These are phyloP conservation scores for Hypotaenidia philippensis DNA, from an alignment of 2,797 vertebrate species.

Conservation along the genomic window DNA sequence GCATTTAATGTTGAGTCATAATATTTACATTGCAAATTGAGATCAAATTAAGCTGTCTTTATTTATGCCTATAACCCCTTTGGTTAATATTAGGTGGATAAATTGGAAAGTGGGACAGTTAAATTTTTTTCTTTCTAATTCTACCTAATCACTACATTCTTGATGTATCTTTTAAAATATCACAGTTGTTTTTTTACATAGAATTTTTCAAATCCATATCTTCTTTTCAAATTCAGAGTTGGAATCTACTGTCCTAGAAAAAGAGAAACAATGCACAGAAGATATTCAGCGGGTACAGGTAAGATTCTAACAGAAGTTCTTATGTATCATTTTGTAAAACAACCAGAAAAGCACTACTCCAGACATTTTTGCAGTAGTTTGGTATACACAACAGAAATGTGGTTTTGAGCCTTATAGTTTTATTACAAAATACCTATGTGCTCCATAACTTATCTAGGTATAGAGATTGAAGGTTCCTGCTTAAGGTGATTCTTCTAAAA, in stretches of 20 bases:
- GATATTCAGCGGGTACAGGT: slow-evolving; percentile 82
- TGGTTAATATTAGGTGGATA: not conserved
- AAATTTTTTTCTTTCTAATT: not conserved
- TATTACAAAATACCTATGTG: not conserved
- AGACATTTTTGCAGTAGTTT: not conserved
- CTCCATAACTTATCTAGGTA: not conserved
- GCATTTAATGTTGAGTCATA: not conserved
- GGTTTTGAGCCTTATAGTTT: not conserved
- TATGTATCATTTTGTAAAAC: not conserved
- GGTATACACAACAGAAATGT: not conserved
- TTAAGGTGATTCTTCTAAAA: not conserved
- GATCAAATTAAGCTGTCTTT: not conserved
- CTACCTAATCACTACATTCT: accelerated
- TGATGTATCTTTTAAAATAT: not conserved
- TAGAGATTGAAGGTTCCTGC: not conserved
- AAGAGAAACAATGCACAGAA: slow-evolving; percentile 74
- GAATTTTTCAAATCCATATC: not conserved
- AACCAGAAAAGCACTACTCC: not conserved
- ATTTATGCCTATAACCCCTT: not conserved
- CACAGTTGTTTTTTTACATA: not conserved
- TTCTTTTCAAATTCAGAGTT: slow-evolving; percentile 80
- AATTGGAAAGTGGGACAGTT: not conserved
- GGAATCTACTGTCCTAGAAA: slow-evolving; percentile 73
- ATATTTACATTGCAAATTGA: not conserved
- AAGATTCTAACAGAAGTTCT: not conserved